A percentile compares a stretch with the other conserved stretches of the same genome.
Evolutionary conservation across 2,888 invertebrate genomes (phyloP).

Genomic region (Acronicta psi): DNA sequence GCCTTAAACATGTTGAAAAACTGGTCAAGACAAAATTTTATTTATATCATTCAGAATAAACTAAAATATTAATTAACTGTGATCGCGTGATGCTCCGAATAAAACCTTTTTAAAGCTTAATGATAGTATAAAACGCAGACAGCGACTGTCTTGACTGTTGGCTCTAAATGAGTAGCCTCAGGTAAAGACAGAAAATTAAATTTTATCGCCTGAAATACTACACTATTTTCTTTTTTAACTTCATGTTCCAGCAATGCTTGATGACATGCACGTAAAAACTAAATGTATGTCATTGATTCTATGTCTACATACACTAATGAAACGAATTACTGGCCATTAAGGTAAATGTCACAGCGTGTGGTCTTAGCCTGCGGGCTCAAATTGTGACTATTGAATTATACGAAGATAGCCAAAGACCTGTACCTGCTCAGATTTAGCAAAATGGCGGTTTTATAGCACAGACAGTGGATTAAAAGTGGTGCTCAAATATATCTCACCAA

Average conservation of each 20-base stretch:
- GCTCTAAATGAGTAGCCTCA: conserved; percentile 47
- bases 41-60: too few relatives aligned
- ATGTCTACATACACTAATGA: neutral
- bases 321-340: neutral
- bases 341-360: conserved; percentile 2
- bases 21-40: neutral
- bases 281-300: conserved; percentile 4
- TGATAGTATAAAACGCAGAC: conserved; percentile 57
- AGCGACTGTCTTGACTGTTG: conserved; percentile 5
- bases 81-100: conserved; percentile 47
- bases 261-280: neutral
- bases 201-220: conserved; percentile 11
- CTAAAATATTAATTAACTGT: conserved; percentile 25
- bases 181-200: conserved; percentile 26
- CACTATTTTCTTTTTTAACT: too few relatives aligned
- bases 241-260: neutral
- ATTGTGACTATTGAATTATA: neutral
- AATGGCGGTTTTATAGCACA: too few relatives aligned
- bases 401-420: neutral
- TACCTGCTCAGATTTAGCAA: too few relatives aligned
- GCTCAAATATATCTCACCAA: too few relatives aligned
- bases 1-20: conserved; percentile 24
- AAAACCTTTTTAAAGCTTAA: conserved; percentile 65
- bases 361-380: neutral
- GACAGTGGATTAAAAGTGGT: too few relatives aligned